phyloP scores from a whole-genome alignment of 2,888 invertebrate species.

The Eustalomyia histrio region DNA sequence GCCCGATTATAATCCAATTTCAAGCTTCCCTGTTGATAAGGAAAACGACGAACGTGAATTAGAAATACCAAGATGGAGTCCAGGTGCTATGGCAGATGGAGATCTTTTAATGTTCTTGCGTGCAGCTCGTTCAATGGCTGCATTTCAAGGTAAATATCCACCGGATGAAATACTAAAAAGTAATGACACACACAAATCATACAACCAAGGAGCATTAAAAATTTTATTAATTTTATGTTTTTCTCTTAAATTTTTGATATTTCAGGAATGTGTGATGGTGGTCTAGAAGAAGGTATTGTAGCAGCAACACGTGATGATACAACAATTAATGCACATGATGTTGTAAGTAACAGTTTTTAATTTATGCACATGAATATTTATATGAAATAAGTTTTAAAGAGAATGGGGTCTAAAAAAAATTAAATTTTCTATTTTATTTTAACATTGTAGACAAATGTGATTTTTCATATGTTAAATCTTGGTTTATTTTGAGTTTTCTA shows the following conservation, averaged over 20 bases:
- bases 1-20: conserved; percentile 81
- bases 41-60: conserved; percentile 80
- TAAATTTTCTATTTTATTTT: no score
- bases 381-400: no score
- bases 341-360: conserved; percentile 81
- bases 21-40: conserved; percentile 80
- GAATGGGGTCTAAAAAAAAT: no score
- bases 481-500: no score
- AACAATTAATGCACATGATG: conserved; percentile 97
- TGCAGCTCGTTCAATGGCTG: conserved; percentile 98
- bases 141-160: conserved; percentile 85
- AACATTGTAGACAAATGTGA: no score
- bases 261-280: conserved; percentile 97
- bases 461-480: no score
- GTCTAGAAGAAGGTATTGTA: conserved; percentile 97
- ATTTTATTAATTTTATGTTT: conserved; percentile 44
- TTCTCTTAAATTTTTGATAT: conserved; percentile 46
- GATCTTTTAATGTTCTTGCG: conserved; percentile 98
- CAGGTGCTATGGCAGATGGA: conserved; percentile 94
- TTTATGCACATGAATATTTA: no score
- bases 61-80: conserved; percentile 97
- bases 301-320: conserved; percentile 98
- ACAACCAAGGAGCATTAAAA: conserved; percentile 33
- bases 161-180: conserved; percentile 63
- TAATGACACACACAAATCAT: conserved; percentile 66